Base-by-base conservation (phyloP, 2,888 invertebrate genomes). In the Celastrina argiolus region DNA sequence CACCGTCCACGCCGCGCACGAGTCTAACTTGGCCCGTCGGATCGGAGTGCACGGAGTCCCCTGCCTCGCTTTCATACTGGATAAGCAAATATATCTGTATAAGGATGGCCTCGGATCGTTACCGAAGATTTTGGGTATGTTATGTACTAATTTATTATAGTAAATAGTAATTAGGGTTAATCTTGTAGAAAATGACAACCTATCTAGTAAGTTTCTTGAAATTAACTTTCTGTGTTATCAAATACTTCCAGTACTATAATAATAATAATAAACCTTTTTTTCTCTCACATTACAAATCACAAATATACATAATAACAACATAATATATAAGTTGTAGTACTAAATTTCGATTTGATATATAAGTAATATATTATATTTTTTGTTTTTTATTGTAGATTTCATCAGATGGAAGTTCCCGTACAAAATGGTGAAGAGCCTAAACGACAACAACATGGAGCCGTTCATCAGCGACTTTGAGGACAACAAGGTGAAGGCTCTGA, bases 391-490 rank as follows among this genome's bases (percentile, higher is more conserved):
- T 81, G 45, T 83, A 95, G 97, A 97, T 76, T 99, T 98, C 88
- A 94, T 98, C 72, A 94, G 97, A 67, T 94, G 93, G 82, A 96
- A 96, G 83, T 94, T 99, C 85, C 98, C 98, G 0, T 96, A 95
- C 80, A 95, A 94, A 78, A 85, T 97, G 75, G 94, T 97, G 66
- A 92, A 93, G 67, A 89, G 84, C 56, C 87, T 98, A n/a, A 93
- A 93, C 67, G 95, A 96, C 75, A 88, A 92, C 36, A 96, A 95
- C 77, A 91, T 96, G 42, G 94, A 96, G 63, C 89, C 91, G 7
- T 98, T 98, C 82, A 92, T 98, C 36, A 93, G 93, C 59, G 97
- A 97, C 66, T 98, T 98, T 95, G 93, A 94, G 69, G 98, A 99
- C 87, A 99, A 99, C 85, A 93, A 95, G 82, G 97, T 98, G 56